These are phyloP conservation scores for Ctenosaura bakeri DNA, from an alignment of 2,797 vertebrate species.

Conservation along the genomic window DNA sequence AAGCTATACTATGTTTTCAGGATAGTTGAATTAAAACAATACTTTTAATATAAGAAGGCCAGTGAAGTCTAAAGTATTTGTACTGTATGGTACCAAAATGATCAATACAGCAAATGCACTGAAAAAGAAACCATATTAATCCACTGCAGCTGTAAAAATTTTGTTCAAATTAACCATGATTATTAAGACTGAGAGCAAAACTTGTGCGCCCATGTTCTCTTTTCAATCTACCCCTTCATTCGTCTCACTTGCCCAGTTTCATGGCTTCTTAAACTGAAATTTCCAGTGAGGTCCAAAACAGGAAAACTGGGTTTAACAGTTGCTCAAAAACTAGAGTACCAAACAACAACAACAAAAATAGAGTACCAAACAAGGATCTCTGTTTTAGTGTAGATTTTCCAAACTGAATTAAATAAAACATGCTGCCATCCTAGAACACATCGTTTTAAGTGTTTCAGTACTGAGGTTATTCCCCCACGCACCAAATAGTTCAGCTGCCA, in stretches of 20 bases:
- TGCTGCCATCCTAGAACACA: no score
- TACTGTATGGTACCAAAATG: slow-evolving; percentile 36
- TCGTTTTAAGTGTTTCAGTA: no score
- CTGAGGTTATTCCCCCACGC: no score
- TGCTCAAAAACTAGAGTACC: not conserved
- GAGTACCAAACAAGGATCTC: not conserved
- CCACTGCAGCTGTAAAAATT: not conserved
- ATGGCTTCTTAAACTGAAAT: not conserved
- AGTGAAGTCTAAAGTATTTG: slow-evolving; percentile 47
- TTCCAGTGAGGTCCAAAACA: not conserved
- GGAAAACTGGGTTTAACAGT: not conserved
- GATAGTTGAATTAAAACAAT: slow-evolving; percentile 40
- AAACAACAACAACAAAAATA: no score
- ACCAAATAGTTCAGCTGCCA: no score
- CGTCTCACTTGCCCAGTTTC: not conserved
- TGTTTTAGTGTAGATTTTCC: not conserved
- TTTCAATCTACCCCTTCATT: not conserved
- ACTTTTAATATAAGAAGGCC: slow-evolving; percentile 69
- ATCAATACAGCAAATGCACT: slow-evolving; percentile 28
- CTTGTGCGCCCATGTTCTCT: not conserved
- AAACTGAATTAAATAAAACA: not conserved
- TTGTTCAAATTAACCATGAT: not conserved
- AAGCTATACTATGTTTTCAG: not conserved
- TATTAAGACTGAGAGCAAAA: not conserved
- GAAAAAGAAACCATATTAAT: slow-evolving; percentile 33